These are phyloP conservation scores for Phylloscopus collybita DNA, from an alignment of 2,797 vertebrate species.

Conservation along the genomic window DNA sequence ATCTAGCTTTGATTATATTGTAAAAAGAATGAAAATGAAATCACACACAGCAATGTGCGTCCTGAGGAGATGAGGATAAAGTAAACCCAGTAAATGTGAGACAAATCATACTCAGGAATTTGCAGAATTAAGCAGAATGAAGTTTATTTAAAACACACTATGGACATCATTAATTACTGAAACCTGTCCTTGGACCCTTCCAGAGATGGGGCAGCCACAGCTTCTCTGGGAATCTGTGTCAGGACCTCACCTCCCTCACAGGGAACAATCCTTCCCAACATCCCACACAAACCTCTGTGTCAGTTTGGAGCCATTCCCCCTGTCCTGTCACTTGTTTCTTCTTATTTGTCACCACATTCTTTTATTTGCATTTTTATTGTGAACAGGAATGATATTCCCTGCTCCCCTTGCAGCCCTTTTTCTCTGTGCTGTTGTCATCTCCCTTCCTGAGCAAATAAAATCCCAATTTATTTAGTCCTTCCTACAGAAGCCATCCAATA, in stretches of 20 bases:
- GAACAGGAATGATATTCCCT: not conserved
- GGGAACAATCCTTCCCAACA: not conserved
- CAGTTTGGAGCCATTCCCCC: not conserved
- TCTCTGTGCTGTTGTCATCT: not conserved
- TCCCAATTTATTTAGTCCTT: not conserved
- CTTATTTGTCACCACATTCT: not conserved
- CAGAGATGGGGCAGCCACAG: not conserved
- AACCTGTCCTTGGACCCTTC: not conserved
- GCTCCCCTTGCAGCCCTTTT: not conserved
- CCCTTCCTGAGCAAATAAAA: not conserved
- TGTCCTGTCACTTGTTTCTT: not conserved
- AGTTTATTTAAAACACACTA: not conserved
- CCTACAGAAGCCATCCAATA: not conserved
- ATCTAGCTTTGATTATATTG: not conserved
- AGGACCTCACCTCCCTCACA: not conserved
- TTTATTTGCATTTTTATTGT: not conserved
- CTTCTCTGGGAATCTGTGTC: not conserved
- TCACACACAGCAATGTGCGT: rapidly evolving
- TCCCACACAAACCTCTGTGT: not conserved
- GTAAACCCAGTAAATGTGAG: not conserved
- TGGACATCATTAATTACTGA: not conserved
- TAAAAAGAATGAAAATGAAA: not conserved
- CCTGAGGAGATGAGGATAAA: not conserved
- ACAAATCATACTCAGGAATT: not conserved
- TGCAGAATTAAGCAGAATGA: not conserved